phyloP scores from a whole-genome alignment of 2,888 invertebrate genomes.

The Troides helena region DNA sequence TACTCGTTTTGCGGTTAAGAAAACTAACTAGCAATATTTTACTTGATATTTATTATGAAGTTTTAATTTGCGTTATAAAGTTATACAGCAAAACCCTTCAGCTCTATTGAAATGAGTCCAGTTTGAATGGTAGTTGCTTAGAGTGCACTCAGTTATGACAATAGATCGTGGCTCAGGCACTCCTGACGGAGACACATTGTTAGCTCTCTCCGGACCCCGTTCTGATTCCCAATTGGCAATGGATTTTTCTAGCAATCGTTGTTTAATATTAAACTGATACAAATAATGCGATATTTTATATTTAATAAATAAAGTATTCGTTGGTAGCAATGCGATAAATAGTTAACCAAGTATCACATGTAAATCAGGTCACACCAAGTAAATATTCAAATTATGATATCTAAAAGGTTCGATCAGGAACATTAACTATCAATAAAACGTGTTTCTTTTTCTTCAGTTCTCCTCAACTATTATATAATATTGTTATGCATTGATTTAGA shows the following conservation, averaged over 20 bases:
- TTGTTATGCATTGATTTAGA: too few relatives aligned
- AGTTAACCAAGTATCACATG: too few relatives aligned
- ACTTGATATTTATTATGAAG: neutral
- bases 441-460: too few relatives aligned
- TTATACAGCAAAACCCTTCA: neutral
- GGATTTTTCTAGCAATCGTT: neutral
- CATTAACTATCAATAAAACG: too few relatives aligned
- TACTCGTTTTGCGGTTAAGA: neutral
- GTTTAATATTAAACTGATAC: neutral
- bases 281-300: neutral
- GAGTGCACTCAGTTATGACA: constrained; percentile 1
- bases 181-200: neutral
- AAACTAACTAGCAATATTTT: neutral
- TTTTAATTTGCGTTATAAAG: neutral
- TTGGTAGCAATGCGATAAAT: too few relatives aligned
- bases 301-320: too few relatives aligned
- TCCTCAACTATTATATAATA: too few relatives aligned
- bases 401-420: too few relatives aligned
- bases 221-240: neutral
- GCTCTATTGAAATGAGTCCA: neutral
- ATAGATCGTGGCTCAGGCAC: neutral
- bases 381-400: too few relatives aligned
- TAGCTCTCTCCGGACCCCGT: neutral
- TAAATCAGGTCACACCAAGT: too few relatives aligned
- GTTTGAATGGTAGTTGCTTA: neutral